Conservation (phyloP, 2,888 invertebrate genomes). For the Subacronicta megacephala region DNA sequence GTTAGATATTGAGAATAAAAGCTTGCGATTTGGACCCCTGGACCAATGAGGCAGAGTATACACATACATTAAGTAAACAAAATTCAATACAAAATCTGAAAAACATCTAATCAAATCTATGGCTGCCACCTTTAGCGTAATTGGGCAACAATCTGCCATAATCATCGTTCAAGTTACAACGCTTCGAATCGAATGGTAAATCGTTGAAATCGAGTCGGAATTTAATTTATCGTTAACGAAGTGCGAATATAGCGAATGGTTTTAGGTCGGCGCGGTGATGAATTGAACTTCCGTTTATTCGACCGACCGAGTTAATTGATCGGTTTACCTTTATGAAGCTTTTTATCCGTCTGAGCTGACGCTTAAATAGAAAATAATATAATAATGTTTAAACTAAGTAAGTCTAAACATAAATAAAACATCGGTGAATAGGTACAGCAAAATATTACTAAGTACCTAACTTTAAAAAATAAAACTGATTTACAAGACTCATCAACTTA, state of each 20-base stretch:
- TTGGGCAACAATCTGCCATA: slow-evolving; percentile 15
- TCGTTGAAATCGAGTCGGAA: slow-evolving; percentile 50
- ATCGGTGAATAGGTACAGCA: too few relatives aligned
- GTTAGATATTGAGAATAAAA: too few relatives aligned
- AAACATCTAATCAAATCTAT: too few relatives aligned
- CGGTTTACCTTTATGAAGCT: slow-evolving; percentile 27
- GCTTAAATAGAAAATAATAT: too few relatives aligned
- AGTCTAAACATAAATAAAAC: too few relatives aligned
- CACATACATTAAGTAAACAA: too few relatives aligned
- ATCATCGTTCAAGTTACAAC: slow-evolving; percentile 7
- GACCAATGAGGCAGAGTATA: too few relatives aligned
- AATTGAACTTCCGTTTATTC: slow-evolving; percentile 31
- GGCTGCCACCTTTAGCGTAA: background rate
- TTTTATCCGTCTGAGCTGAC: slow-evolving; percentile 20
- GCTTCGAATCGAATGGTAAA: slow-evolving; percentile 34
- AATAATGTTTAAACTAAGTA: too few relatives aligned
- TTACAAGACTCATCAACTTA: too few relatives aligned
- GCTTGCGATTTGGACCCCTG: too few relatives aligned
- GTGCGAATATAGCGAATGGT: slow-evolving; percentile 42
- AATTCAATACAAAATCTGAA: background rate
- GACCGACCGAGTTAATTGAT: slow-evolving; percentile 38
- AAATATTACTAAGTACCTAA: too few relatives aligned
- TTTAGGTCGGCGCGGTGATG: slow-evolving; percentile 28
- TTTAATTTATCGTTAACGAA: slow-evolving; percentile 61
- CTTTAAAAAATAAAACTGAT: too few relatives aligned